Evolutionary conservation across 2,113 vertebrate genomes (phyloP).

Genomic region (Lamprologus speciosus): DNA sequence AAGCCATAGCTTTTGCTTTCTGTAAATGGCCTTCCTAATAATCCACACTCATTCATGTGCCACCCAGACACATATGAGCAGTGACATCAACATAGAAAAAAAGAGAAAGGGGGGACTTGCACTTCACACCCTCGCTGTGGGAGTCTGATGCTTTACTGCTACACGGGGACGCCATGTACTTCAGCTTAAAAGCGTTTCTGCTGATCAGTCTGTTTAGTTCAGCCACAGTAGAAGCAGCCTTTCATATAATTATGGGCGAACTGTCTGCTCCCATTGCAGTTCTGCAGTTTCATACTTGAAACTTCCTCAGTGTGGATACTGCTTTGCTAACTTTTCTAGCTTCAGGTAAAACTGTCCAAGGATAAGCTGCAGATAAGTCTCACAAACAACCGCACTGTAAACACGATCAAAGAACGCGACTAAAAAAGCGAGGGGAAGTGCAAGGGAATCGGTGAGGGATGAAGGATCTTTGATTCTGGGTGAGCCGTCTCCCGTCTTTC

Average conservation of each 20-base stretch:
- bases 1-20: background rate
- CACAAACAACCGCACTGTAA: background rate
- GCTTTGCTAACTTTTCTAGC: background rate
- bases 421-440: background rate
- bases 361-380: background rate
- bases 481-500: background rate
- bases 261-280: constrained; percentile 1
- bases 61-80: background rate
- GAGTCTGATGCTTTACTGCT: background rate
- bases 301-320: background rate
- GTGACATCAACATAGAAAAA: background rate
- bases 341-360: background rate
- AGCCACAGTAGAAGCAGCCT: background rate
- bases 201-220: constrained; percentile 34
- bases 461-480: background rate
- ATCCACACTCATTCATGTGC: background rate
- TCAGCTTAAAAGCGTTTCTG: constrained; percentile 36
- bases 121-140: background rate
- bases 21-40: constrained; percentile 13
- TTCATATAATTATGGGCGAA: background rate
- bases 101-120: background rate
- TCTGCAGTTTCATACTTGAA: constrained; percentile 1
- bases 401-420: background rate
- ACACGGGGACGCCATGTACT: background rate
- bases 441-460: background rate